Evolutionary conservation across 2,888 invertebrate genomes (phyloP), one percentile per base, ranked within the genome.

Genomic region (Macrosiphum euphorbiae): DNA sequence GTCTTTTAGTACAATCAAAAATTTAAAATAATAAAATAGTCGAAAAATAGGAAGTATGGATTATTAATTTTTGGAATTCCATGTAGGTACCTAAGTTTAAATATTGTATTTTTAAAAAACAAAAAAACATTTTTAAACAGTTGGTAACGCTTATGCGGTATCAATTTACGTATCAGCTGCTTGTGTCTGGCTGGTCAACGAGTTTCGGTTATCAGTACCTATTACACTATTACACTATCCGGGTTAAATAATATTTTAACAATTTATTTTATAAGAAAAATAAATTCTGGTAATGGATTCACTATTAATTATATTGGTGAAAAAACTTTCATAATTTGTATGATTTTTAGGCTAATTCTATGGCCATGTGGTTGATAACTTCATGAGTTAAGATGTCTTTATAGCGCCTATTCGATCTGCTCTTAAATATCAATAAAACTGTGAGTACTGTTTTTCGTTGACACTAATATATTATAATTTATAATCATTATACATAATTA

Each of bases 171-270:
- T 20, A 91, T 84, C 91, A 90, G 90, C 90, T 90, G 55, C 5
- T 78, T 20, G 35, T 35, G 78, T 3, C 78, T 78, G 35, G 78
- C 50, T 84, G 35, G 52, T 84, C 91, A 91, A 91, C 91, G 91
- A 91, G 84, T 84, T 84, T 91, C 52, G 1, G 91, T 91, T 91
- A 91, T 91, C 91, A 91, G 44, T 88, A 47, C 35, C 35, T 44
- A 91, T 84, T 55, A 41, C 41, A 84, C 16, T n/a, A 67, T 67
- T 67, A 41, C 78, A 20, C 78, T 78, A 35, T 78, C 20, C 28
- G 55, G 28, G n/a, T 47, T 47, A 1, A 35, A 50, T 50, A 35
- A 35, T 67, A 50, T 50, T 52, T 90, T 26, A 78, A 78, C 67
- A 41, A 50, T 35, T 47, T 44, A 47, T 86, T 47, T 67, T 67